Evolutionary conservation across 2,888 invertebrate species (phyloP).

Genomic region (Incurvaria masculella): DNA sequence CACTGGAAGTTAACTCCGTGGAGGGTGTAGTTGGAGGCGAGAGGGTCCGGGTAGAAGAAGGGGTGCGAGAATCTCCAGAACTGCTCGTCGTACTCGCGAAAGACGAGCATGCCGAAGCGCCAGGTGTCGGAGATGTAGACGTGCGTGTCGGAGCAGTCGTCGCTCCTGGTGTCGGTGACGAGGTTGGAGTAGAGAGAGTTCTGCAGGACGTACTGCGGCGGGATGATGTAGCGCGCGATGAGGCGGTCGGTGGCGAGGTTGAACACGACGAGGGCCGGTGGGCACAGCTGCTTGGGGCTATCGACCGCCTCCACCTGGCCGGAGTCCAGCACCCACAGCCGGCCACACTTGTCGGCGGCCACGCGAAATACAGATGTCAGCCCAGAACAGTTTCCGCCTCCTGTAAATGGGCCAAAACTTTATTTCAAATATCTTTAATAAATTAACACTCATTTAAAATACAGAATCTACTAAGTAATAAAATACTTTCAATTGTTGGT

Average conservation of each 20-base stretch:
- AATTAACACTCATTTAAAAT: too few relatives aligned
- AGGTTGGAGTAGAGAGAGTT: slow-evolving; percentile 67
- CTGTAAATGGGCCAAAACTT: slow-evolving; percentile 22
- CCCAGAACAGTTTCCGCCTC: slow-evolving; percentile 56
- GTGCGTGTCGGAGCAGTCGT: slow-evolving; percentile 60
- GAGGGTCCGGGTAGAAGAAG: slow-evolving; percentile 68
- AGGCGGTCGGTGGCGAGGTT: slow-evolving; percentile 64
- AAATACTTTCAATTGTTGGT: too few relatives aligned
- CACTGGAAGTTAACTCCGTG: slow-evolving; percentile 77
- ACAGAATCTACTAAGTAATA: too few relatives aligned
- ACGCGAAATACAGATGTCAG: slow-evolving; percentile 76
- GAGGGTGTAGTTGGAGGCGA: slow-evolving; percentile 70
- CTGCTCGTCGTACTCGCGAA: slow-evolving; percentile 53
- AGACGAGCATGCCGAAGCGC: slow-evolving; percentile 62
- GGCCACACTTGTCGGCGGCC: slow-evolving; percentile 68
- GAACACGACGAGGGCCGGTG: slow-evolving; percentile 70
- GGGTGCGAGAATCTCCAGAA: slow-evolving; percentile 68
- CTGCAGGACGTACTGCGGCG: slow-evolving; percentile 61
- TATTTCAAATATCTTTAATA: too few relatives aligned
- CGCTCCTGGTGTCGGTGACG: slow-evolving; percentile 57
- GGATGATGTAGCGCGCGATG: slow-evolving; percentile 62
- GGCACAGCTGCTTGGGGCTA: slow-evolving; percentile 65
- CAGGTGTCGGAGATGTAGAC: slow-evolving; percentile 70
- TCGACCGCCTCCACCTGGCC: slow-evolving; percentile 67
- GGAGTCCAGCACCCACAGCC: slow-evolving; percentile 79